A percentile compares a stretch with the other conserved stretches of the same genome.
These are phyloP conservation scores for Callochromis pleurospilus DNA, from an alignment of 2,113 vertebrate genomes.

Conservation along the genomic window DNA sequence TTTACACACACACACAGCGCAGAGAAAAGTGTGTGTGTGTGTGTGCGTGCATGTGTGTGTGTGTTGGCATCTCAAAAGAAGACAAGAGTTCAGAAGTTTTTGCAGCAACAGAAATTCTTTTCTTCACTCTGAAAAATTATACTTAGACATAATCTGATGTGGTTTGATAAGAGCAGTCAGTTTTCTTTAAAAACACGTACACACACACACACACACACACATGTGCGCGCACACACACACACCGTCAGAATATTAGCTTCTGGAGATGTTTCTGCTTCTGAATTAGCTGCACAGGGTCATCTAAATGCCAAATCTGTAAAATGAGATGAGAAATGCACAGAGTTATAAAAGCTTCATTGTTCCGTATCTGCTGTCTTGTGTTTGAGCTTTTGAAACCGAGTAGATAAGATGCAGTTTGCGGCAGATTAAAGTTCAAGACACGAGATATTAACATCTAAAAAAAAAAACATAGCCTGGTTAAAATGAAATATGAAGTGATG, in stretches of 20 bases:
- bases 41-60: not conserved
- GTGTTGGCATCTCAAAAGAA: not conserved
- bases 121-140: not conserved
- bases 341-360: not conserved
- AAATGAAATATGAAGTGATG: not conserved
- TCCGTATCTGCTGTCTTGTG: not conserved
- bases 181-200: not conserved
- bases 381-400: not conserved
- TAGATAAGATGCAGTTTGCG: not conserved
- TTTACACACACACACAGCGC: not conserved
- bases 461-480: not conserved
- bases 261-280: not conserved
- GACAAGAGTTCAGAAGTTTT: not conserved
- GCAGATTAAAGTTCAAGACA: not conserved
- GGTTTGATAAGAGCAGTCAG: not conserved
- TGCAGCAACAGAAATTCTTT: not conserved
- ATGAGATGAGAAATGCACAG: not conserved
- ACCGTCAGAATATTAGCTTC: not conserved
- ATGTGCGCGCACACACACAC: not conserved
- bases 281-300: not conserved
- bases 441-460: not conserved
- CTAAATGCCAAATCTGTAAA: not conserved
- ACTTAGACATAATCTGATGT: not conserved
- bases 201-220: not conserved
- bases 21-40: too few relatives aligned